Evolutionary conservation across 2,888 invertebrate genomes (phyloP).

Genomic region (Stictocephala bisonia): DNA sequence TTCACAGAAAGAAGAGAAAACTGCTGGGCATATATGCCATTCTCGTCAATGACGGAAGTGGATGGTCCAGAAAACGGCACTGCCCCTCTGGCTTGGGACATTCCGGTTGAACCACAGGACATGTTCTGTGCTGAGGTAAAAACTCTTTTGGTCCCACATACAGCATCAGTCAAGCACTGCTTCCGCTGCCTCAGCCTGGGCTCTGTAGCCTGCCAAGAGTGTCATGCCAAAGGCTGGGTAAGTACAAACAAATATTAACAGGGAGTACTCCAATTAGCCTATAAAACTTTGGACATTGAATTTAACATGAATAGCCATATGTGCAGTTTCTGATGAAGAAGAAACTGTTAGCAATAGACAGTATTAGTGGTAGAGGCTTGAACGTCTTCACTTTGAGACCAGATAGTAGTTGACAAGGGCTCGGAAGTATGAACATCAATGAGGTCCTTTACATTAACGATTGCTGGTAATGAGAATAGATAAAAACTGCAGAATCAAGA

Average conservation of each 20-base stretch:
- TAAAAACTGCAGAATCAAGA: too few relatives aligned
- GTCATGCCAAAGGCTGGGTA: slow-evolving; percentile 66
- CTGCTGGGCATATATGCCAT: slow-evolving; percentile 67
- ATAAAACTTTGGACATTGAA: too few relatives aligned
- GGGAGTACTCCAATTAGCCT: too few relatives aligned
- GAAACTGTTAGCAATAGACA: too few relatives aligned
- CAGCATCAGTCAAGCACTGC: slow-evolving; percentile 65
- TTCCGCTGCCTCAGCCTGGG: slow-evolving; percentile 65
- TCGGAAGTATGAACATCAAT: too few relatives aligned
- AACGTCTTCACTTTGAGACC: too few relatives aligned
- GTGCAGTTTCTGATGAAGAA: too few relatives aligned
- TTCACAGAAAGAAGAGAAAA: slow-evolving; percentile 68
- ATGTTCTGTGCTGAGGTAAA: slow-evolving; percentile 65
- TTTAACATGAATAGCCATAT: too few relatives aligned
- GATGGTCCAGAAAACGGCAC: slow-evolving; percentile 63
- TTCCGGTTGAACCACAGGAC: slow-evolving; percentile 63
- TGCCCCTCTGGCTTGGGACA: slow-evolving; percentile 67
- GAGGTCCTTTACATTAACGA: too few relatives aligned
- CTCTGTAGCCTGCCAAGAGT: slow-evolving; percentile 63
- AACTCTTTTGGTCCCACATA: slow-evolving; percentile 67
- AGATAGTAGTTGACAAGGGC: too few relatives aligned
- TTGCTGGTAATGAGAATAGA: too few relatives aligned
- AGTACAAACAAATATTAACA: slow-evolving; percentile 48
- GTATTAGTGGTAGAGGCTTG: too few relatives aligned
- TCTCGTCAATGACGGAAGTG: slow-evolving; percentile 64